phyloP scores from a whole-genome alignment of 2,113 vertebrate species.

The Amblyopsis rosae region DNA sequence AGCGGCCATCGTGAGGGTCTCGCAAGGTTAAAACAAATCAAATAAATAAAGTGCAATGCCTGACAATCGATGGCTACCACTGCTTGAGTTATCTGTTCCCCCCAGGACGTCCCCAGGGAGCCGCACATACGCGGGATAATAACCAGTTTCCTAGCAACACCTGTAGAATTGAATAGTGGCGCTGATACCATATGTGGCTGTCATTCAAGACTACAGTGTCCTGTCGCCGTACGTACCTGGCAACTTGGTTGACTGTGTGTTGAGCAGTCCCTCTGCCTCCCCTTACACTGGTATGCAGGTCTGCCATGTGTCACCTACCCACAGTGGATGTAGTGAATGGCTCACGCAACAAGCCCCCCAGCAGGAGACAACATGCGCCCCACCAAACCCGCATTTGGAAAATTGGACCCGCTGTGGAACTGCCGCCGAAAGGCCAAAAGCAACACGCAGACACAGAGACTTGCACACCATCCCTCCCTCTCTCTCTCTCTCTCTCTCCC shows the following conservation, averaged over 20 bases:
- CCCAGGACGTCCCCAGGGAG: too few species aligned
- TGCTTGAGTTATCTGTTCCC: too few species aligned
- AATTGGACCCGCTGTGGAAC: constrained; percentile 37
- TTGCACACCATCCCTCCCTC: not conserved
- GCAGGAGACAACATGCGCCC: constrained; percentile 18
- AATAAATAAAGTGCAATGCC: too few species aligned
- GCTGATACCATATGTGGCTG: not conserved
- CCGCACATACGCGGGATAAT: not conserved
- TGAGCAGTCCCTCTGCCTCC: not conserved
- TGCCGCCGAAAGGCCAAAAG: constrained; percentile 27
- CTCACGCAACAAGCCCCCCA: constrained; percentile 13
- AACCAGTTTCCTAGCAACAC: not conserved
- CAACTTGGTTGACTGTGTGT: not conserved
- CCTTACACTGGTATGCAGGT: not conserved
- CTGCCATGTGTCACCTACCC: constrained; percentile 33
- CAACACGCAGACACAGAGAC: not conserved
- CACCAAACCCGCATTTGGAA: constrained; percentile 46
- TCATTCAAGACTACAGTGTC: not conserved
- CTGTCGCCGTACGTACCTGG: not conserved
- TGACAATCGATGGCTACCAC: too few species aligned
- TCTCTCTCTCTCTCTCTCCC: not conserved
- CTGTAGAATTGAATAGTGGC: not conserved
- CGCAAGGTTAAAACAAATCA: too few species aligned
- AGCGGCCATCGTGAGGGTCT: too few species aligned
- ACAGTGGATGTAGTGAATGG: constrained; percentile 35